A percentile compares a stretch with the other conserved stretches of the same genome.
These are phyloP conservation scores for Rhegmatorhina hoffmannsi DNA, from an alignment of 2,113 vertebrate genomes.

Conservation along the genomic window DNA sequence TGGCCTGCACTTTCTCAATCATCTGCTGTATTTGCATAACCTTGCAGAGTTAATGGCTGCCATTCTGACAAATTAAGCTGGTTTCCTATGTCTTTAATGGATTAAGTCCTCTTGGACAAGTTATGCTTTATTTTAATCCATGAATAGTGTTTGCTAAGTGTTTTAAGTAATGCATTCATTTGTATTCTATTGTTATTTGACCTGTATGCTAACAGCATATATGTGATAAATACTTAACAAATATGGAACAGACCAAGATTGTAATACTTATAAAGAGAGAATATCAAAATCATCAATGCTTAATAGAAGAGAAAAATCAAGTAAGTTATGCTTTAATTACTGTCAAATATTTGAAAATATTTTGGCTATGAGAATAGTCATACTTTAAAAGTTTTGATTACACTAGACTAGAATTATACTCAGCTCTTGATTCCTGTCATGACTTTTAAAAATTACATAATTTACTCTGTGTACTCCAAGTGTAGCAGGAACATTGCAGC, in stretches of 20 bases:
- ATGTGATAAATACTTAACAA: not conserved
- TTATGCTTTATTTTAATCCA: constrained; percentile 61
- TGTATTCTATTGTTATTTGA: not conserved
- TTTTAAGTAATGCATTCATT: constrained; percentile 27
- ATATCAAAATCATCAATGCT: not conserved
- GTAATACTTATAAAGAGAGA: not conserved
- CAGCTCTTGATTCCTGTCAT: not conserved
- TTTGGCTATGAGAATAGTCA: not conserved
- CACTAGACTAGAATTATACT: not conserved
- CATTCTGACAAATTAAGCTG: constrained; percentile 75
- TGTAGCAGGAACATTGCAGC: not conserved
- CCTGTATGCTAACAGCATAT: not conserved
- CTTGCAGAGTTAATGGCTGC: constrained; percentile 72
- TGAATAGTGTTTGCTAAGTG: constrained; percentile 45
- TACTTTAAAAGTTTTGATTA: not conserved
- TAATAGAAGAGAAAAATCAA: not conserved
- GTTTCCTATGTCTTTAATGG: constrained; percentile 75
- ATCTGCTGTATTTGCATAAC: constrained; percentile 76
- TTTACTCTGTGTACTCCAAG: not conserved
- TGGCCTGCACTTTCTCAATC: constrained; percentile 75
- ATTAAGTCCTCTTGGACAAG: constrained; percentile 65
- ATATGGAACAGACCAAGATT: not conserved
- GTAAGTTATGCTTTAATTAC: not conserved
- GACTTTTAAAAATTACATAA: not conserved
- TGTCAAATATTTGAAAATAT: not conserved